Evolutionary conservation across 2,113 vertebrate species (phyloP).

Genomic region (Gopherus flavomarginatus): DNA sequence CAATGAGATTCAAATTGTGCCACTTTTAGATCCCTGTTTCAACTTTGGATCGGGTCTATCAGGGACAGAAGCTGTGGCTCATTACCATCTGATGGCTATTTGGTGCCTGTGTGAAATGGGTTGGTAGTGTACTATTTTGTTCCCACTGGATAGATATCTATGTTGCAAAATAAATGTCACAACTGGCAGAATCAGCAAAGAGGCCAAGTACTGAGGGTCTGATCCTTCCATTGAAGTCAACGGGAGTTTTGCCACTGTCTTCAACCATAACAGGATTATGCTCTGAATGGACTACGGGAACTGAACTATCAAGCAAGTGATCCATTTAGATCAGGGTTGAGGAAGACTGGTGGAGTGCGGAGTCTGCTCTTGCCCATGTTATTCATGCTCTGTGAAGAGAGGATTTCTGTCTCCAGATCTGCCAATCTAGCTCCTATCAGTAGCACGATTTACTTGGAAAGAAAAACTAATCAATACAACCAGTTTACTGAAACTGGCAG

Average conservation of each 20-base stretch:
- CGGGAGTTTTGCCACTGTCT: not conserved
- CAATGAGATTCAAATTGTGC: not conserved
- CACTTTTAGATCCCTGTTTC: not conserved
- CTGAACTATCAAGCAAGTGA: rapidly evolving
- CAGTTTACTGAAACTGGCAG: not conserved
- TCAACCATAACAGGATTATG: not conserved
- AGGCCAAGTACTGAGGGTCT: not conserved
- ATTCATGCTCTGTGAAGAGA: not conserved
- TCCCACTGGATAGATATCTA: not conserved
- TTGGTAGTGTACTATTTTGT: not conserved
- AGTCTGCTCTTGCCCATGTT: not conserved
- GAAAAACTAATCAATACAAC: not conserved
- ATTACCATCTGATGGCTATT: not conserved
- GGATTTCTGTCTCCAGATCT: not conserved
- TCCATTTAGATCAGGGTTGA: not conserved
- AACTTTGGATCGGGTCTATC: not conserved
- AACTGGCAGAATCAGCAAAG: not conserved
- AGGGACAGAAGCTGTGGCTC: not conserved
- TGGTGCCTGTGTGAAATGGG: not conserved
- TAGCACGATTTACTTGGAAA: not conserved
- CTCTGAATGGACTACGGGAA: not conserved
- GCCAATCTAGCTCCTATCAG: not conserved
- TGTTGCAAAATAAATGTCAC: not conserved
- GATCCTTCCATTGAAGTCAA: not conserved
- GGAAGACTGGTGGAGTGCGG: not conserved